Base-by-base conservation (phyloP, 2,888 invertebrate species). In the Deilephila elpenor region DNA sequence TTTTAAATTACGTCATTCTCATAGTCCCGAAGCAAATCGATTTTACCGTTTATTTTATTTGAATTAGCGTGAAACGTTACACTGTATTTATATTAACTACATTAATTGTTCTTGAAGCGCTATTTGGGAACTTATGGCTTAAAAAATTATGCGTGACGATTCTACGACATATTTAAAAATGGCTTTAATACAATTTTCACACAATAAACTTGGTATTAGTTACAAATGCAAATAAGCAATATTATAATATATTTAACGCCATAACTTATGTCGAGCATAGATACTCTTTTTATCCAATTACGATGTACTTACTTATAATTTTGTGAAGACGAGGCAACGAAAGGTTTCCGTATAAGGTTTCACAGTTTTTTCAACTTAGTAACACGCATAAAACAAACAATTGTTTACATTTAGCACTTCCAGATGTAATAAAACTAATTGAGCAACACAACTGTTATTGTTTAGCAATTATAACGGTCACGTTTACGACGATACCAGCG, bases 301-400 rank as follows among this genome's bases (percentile, higher is more conserved):
- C 77, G 79, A 84, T 76, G 75, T 76, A 85, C 84, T 85, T 82
- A 89, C 90, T 86, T 86, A 3, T n/a, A 87, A 85, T 84, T 86
- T 83, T 79, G 81, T 81, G 74, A 77, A 79, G 77, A 76, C 76
- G 75, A 70, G 76, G 75, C 77, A 76, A 76, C 75, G 78, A 79
- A 84, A 78, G 88, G 87, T 82, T 89, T 90, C 88, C 85, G 81
- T 75, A 78, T 84, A 88, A 78, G 88, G 89, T 86, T 88, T 91
- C 83, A 77, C 75, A 61, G 5, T 56, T 56, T 56, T 19, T 67
- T 51, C 67, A 67, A 44, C 51, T 51, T 51, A 17, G 20, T 71
- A 56, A 56, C 56, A 56, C 60, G 34, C 60, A 44, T n/a, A 60
- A 44, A 64, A 32, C 84, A 83, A 67, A 67, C 67, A 67, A 67